Evolutionary conservation across 92 coral and sea anemone genomes (phyloP).

Genomic region (Siderastrea radians): DNA sequence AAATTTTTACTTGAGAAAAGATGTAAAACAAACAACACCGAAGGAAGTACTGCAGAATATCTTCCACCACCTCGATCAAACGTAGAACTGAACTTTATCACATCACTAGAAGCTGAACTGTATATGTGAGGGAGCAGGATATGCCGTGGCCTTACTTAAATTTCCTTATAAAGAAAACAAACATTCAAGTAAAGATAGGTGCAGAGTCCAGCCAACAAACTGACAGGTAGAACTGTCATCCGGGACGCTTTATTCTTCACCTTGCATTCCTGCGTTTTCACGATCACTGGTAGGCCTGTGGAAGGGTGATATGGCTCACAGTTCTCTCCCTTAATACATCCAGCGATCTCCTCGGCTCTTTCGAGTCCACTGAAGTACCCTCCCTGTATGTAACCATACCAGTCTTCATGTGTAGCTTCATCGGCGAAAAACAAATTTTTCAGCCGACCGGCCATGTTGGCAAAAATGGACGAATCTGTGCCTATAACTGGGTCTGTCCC

Average conservation of each 20-base stretch:
- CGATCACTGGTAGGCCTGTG: neutral
- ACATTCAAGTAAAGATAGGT: no score
- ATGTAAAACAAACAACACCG: no score
- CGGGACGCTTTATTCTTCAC: neutral
- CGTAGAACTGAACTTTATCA: no score
- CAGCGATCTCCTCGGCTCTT: conserved; percentile 34
- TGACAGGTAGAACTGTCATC: neutral
- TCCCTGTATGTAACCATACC: conserved; percentile 56
- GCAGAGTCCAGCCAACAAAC: neutral
- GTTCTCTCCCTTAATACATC: neutral
- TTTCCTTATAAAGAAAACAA: no score
- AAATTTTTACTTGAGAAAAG: no score
- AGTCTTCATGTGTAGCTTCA: conserved; percentile 32
- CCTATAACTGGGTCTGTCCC: conserved; percentile 55
- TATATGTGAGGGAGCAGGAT: no score
- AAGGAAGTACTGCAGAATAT: no score
- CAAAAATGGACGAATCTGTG: conserved; percentile 28
- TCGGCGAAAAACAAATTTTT: conserved; percentile 43
- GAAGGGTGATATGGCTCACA: neutral
- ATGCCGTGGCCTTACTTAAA: no score
- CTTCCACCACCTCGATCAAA: no score
- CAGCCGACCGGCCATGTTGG: neutral
- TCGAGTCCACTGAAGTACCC: conserved; percentile 40
- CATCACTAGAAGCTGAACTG: no score
- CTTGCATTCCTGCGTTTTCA: neutral